Evolutionary conservation across 2,888 invertebrate genomes (phyloP).

Genomic region (Luffia ferchaultella): DNA sequence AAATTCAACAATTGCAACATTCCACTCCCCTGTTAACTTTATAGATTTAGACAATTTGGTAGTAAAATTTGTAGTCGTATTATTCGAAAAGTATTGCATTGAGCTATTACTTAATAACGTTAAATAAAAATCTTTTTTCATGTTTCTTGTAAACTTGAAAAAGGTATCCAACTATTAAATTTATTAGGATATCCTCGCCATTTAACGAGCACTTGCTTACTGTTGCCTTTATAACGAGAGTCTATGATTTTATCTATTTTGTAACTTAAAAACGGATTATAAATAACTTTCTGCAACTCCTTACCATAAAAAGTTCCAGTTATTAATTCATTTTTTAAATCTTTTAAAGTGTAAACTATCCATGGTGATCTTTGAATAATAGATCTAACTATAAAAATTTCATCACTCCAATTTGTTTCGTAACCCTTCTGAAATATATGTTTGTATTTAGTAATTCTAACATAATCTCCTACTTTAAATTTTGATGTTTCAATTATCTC

Average conservation of each 20-base stretch:
- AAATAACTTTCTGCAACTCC: constrained; percentile 19
- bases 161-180: constrained; percentile 19
- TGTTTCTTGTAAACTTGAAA: constrained; percentile 14
- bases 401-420: constrained; percentile 23
- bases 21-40: constrained; percentile 15
- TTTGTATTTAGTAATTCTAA: constrained; percentile 20
- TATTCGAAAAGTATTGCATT: constrained; percentile 17
- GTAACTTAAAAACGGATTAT: constrained; percentile 11
- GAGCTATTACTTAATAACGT: constrained; percentile 14
- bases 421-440: constrained; percentile 21
- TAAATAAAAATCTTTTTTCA: constrained; percentile 19
- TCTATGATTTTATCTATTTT: constrained; percentile 18
- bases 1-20: constrained; percentile 8
- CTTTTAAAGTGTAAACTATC: constrained; percentile 17
- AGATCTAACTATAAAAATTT: constrained; percentile 17
- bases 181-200: constrained; percentile 22
- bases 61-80: constrained; percentile 13
- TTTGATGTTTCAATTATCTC: constrained; percentile 2
- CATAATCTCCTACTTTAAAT: constrained; percentile 13
- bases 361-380: constrained; percentile 13
- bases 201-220: constrained; percentile 20
- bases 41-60: constrained; percentile 16
- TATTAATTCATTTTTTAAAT: constrained; percentile 16
- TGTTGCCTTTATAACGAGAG: constrained; percentile 15
- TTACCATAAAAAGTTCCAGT: constrained; percentile 19